Evolutionary conservation across 2,888 invertebrate genomes (phyloP).

Genomic region (Platynereis dumerilii): DNA sequence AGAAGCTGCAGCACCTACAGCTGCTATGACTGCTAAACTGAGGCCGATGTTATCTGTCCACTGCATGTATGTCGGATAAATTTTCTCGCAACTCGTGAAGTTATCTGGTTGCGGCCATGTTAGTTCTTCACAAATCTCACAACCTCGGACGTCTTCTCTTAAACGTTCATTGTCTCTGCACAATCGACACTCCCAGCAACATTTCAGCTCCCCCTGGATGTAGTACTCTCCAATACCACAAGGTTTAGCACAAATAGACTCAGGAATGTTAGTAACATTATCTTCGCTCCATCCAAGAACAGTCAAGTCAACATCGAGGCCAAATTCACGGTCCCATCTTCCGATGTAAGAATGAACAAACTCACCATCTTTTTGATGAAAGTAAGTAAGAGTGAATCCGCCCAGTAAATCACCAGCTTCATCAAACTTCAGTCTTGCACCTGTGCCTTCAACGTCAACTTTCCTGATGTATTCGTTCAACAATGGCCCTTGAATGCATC

Average conservation of each 20-base stretch:
- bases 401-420: slow-evolving; percentile 43
- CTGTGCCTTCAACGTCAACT: slow-evolving; percentile 39
- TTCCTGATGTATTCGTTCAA: slow-evolving; percentile 39
- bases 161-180: slow-evolving; percentile 28
- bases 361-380: slow-evolving; percentile 21
- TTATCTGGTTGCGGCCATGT: slow-evolving; percentile 29
- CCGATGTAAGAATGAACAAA: not conserved
- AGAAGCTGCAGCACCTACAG: not conserved
- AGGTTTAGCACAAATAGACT: slow-evolving; percentile 27
- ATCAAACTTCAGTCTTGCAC: slow-evolving; percentile 43
- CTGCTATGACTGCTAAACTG: not conserved
- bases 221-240: slow-evolving; percentile 24
- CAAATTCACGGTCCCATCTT: not conserved
- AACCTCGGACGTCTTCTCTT: slow-evolving; percentile 14
- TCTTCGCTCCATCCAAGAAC: slow-evolving; percentile 1
- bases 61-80: slow-evolving; percentile 19
- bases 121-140: slow-evolving; percentile 23
- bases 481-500: slow-evolving; percentile 37
- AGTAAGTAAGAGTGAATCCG: slow-evolving; percentile 42
- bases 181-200: slow-evolving; percentile 32
- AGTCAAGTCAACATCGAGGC: not conserved
- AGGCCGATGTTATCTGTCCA: slow-evolving; percentile 14
- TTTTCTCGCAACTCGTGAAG: slow-evolving; percentile 19
- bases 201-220: slow-evolving; percentile 26
- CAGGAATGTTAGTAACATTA: slow-evolving; percentile 10